phyloP scores from a whole-genome alignment of 1,140 invertebrate species.

The Ptiloglossa arizonensis region DNA sequence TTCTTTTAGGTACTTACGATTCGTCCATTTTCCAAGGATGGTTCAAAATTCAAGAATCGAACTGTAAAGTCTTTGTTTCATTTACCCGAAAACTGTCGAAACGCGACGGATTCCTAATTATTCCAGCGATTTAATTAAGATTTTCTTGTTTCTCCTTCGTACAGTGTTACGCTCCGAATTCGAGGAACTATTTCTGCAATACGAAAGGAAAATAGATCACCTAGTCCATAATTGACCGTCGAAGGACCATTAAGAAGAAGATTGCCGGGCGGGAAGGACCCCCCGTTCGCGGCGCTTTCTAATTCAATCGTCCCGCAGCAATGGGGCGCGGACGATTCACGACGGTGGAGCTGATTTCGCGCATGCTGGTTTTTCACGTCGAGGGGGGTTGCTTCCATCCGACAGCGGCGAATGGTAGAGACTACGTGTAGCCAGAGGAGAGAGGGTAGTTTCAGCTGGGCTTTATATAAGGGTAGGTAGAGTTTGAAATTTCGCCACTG shows the following conservation, averaged over 20 bases:
- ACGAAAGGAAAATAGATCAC: no score
- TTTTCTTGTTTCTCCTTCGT: no score
- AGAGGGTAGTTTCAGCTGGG: constrained; percentile 36
- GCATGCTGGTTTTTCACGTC: constrained; percentile 60
- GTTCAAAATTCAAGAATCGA: no score
- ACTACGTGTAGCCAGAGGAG: constrained; percentile 15
- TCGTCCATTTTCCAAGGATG: no score
- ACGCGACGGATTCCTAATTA: no score
- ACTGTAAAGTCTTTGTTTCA: no score
- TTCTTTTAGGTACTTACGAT: no score
- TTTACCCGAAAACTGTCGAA: no score
- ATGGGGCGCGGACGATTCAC: background rate
- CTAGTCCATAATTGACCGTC: no score
- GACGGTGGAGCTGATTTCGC: constrained; percentile 29
- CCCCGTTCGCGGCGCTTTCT: background rate
- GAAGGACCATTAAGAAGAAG: background rate
- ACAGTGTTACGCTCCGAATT: no score
- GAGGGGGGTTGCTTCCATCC: constrained; percentile 35
- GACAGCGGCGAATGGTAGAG: background rate
- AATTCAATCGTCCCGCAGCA: background rate
- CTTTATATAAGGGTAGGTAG: constrained; percentile 64
- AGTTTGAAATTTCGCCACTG: constrained; percentile 55
- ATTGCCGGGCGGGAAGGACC: background rate
- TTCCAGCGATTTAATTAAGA: no score
- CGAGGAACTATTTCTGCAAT: no score